These are phyloP conservation scores for Drosophila anomalata DNA, from an alignment of 2,888 invertebrate genomes.

Conservation along the genomic window DNA sequence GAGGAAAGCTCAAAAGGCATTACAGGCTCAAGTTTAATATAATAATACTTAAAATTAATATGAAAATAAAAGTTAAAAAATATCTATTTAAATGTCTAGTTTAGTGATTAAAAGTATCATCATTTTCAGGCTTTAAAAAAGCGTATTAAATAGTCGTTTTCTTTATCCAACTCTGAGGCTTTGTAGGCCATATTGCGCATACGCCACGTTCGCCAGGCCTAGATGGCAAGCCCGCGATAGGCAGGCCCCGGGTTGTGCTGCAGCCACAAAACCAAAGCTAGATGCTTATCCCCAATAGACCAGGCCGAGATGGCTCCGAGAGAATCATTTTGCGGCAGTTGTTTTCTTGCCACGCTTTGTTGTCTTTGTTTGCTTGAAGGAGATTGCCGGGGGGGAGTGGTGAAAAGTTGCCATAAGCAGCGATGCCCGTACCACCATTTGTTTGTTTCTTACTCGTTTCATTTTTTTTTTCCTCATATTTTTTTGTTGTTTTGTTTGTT, in stretches of 20 bases:
- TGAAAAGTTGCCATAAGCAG: conserved; percentile 52
- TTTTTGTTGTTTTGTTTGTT: conserved; percentile 50
- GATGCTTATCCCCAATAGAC: conserved; percentile 58
- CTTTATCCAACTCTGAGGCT: not conserved
- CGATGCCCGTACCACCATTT: conserved; percentile 26
- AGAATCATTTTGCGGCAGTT: conserved; percentile 68
- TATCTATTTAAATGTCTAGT: not conserved
- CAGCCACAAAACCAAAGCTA: conserved; percentile 22
- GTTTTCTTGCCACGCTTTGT: conserved; percentile 44
- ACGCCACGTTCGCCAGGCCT: conserved; percentile 61
- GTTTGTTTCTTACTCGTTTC: conserved; percentile 52
- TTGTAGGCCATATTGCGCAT: conserved; percentile 68
- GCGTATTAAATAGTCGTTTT: conserved; percentile 12
- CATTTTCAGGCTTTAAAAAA: not conserved
- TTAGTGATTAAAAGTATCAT: not conserved
- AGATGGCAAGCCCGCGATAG: conserved; percentile 47
- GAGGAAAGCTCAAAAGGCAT: conserved; percentile 7
- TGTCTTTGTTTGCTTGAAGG: conserved; percentile 47
- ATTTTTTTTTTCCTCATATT: conserved; percentile 8
- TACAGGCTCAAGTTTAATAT: conserved; percentile 23
- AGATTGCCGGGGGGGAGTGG: conserved; percentile 8
- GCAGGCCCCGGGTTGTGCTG: conserved; percentile 18
- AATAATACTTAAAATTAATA: not conserved
- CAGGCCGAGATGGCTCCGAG: conserved; percentile 49
- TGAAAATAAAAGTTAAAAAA: not conserved